Conservation (phyloP, 2,797 vertebrate species). For the Chelmon rostratus region DNA sequence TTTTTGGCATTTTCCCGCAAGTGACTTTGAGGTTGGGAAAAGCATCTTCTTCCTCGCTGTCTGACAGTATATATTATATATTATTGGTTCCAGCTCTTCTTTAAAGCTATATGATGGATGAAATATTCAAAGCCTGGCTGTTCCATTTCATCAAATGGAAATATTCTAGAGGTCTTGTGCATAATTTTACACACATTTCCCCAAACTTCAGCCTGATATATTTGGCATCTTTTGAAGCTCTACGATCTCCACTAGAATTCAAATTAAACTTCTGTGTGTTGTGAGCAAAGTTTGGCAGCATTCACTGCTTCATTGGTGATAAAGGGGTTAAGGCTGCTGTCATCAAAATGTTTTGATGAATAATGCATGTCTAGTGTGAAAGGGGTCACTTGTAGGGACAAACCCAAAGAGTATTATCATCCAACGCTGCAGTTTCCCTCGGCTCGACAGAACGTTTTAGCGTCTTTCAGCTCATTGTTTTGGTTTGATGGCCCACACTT, state of each 20-base stretch:
- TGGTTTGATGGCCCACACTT: neutral
- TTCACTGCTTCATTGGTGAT: neutral
- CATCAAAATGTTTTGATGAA: constrained; percentile 1
- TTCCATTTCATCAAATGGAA: constrained; percentile 51
- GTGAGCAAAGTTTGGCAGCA: neutral
- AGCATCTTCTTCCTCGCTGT: constrained; percentile 6
- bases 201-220: constrained; percentile 6
- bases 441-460: neutral
- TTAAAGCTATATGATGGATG: constrained; percentile 48
- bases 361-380: constrained; percentile 11
- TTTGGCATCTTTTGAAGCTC: constrained; percentile 1
- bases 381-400: neutral
- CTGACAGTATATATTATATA: constrained; percentile 32
- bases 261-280: constrained; percentile 1
- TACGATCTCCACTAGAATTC: neutral
- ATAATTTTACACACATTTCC: constrained; percentile 38
- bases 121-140: constrained; percentile 39
- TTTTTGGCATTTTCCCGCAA: constrained; percentile 1
- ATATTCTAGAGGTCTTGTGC: constrained; percentile 24
- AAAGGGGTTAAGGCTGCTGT: neutral
- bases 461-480: neutral
- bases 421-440: neutral
- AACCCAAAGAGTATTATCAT: neutral
- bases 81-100: constrained; percentile 33
- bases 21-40: neutral